phyloP scores from a whole-genome alignment of 2,888 invertebrate genomes.

The Lysandra coridon region DNA sequence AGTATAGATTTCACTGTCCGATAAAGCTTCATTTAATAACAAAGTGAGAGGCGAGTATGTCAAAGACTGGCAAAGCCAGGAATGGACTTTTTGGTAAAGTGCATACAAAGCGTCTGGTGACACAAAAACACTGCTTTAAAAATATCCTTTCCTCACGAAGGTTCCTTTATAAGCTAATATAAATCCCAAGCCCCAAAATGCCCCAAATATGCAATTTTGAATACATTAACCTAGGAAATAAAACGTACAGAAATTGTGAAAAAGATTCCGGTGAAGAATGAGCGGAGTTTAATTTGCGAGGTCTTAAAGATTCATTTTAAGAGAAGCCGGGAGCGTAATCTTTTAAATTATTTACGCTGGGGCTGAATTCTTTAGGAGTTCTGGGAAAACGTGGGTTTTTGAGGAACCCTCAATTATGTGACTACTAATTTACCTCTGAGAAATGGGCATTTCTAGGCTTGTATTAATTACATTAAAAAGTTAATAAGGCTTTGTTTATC shows the following conservation, averaged over 20 bases:
- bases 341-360: constrained; percentile 28
- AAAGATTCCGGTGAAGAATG: constrained; percentile 24
- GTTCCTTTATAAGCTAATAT: not conserved
- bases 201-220: not conserved
- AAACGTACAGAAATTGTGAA: constrained; percentile 5
- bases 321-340: constrained; percentile 14
- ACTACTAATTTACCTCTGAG: constrained; percentile 16
- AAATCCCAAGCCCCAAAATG: not conserved
- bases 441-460: not conserved
- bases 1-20: too few species aligned
- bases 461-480: not conserved
- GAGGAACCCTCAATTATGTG: constrained; percentile 22
- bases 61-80: too few species aligned
- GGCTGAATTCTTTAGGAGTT: constrained; percentile 18
- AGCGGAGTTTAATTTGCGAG: constrained; percentile 27
- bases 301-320: constrained; percentile 25
- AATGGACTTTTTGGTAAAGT: too few species aligned
- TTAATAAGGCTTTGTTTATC: constrained; percentile 1
- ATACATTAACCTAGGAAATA: constrained; percentile 1
- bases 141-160: not conserved
- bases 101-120: too few species aligned
- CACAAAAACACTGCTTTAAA: too few species aligned
- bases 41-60: too few species aligned
- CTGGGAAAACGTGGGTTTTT: not conserved
- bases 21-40: too few species aligned